Evolutionary conservation across 2,888 invertebrate genomes (phyloP), one percentile per base, ranked within the genome.

Genomic region (Miltochrista miniata): DNA sequence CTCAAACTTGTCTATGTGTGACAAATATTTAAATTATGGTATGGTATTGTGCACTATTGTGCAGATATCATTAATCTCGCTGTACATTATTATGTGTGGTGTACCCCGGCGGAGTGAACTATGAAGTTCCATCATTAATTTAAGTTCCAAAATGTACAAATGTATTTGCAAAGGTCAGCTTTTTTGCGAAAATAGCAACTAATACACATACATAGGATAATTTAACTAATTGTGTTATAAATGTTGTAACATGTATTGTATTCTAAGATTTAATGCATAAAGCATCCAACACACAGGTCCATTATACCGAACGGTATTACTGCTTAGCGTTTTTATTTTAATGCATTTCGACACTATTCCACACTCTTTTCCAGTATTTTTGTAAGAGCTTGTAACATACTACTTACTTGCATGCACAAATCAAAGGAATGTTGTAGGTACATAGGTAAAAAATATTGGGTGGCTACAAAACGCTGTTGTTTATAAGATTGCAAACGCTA

Each of bases 1-100:
- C 52, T 54, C 48, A 47, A 57, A 61, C 57, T 62, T 66, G 59
- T 67, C 58, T 64, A 64, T 65, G 67, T 64, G 68, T 65, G 67
- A 56, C 51, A 44, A 48, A 62, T 62, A 54, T 55, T 59, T 59
- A 45, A 54, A 55, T 56, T 58, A 40, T 55, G 41, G 33, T 46
- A 35, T 54, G 53, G 38, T 51, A 48, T 51, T 55, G 52, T 61
- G 68, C 59, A 64, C 56, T 61, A 63, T 64, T 64, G 64, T 64
- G 61, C 56, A 56, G 54, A 31, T 31, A 31, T 31, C 11, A 31
- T 10, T 24, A 24, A 4, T 24, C 5, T 24, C 18, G 18, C 18
- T 24, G 18, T 24, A 24, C n/a, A n/a, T n/a, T n/a, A n/a, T n/a
- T n/a, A n/a, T n/a, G n/a, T n/a, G n/a, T 24, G 18, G 18, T 24